Base-by-base conservation (phyloP, 2,888 invertebrate genomes). In the Siphlonurus alternatus region DNA sequence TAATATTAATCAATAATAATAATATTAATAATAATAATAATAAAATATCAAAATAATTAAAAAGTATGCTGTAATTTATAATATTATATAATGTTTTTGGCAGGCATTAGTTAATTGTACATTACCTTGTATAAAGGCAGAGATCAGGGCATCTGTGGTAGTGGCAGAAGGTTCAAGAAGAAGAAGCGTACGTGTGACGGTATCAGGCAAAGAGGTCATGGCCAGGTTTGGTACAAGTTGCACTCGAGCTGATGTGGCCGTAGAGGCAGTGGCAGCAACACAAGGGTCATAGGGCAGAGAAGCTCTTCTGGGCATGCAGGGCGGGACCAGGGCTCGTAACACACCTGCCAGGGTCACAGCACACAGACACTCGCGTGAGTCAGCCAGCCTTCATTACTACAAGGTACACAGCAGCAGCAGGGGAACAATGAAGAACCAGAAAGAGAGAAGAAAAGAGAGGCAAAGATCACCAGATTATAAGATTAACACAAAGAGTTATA, bases 191-290 rank as follows among this genome's bases (percentile, higher is more conserved):
- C 7, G 7, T 10, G 38, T 38, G n/a, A n/a, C n/a, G n/a, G n/a
- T n/a, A n/a, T n/a, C n/a, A n/a, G n/a, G n/a, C n/a, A n/a, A n/a
- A n/a, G n/a, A n/a, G n/a, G n/a, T n/a, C n/a, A n/a, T n/a, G n/a
- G n/a, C n/a, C n/a, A n/a, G n/a, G n/a, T n/a, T n/a, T n/a, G n/a
- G n/a, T n/a, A n/a, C n/a, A n/a, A n/a, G n/a, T n/a, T n/a, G n/a
- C n/a, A n/a, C n/a, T n/a, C n/a, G n/a, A n/a, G 65, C 61, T 24
- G 91, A 91, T 73, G 84, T 83, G 0, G 79, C 83, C 74, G 87
- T 89, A 78, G 86, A 89, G 24, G 86, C 89, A 71, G 83, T 86
- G 1, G 79, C 81, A 65, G 73, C 77, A 66, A 77, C 89, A 69
- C 84, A 85, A 22, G 56, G 56, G 56, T 69, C 70, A 68, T 69